These are phyloP conservation scores for Psophia crepitans DNA, from an alignment of 2,113 vertebrate genomes.

Conservation along the genomic window DNA sequence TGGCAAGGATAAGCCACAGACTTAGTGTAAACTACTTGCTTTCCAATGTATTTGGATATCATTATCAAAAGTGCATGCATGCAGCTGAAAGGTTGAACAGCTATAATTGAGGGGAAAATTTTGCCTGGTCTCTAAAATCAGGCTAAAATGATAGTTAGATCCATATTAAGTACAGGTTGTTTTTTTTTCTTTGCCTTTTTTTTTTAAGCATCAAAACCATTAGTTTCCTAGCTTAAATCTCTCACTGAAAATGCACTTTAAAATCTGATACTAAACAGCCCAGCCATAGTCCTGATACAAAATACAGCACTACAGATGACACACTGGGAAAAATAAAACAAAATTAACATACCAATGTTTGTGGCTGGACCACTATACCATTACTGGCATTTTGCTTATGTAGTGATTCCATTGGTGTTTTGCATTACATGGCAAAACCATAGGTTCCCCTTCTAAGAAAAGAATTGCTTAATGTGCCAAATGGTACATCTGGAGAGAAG, in stretches of 20 bases:
- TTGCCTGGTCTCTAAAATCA: conserved; percentile 6
- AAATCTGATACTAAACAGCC: conserved; percentile 46
- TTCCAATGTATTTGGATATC: not conserved
- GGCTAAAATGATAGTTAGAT: not conserved
- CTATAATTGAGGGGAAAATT: not conserved
- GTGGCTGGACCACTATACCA: conserved; percentile 84
- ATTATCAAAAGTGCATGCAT: not conserved
- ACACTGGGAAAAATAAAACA: conserved; percentile 81
- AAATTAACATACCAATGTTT: conserved; percentile 84
- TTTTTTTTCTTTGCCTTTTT: not conserved
- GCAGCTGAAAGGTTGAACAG: not conserved
- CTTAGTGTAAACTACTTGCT: not conserved
- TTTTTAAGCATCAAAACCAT: not conserved
- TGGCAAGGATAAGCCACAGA: not conserved
- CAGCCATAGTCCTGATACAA: conserved; percentile 37
- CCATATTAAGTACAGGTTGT: not conserved
- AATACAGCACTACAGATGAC: conserved; percentile 65
- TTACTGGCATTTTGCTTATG: conserved; percentile 89
- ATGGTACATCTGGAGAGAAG: conserved; percentile 80
- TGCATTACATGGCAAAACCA: conserved; percentile 73
- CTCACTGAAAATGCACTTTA: conserved; percentile 20
- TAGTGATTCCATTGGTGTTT: conserved; percentile 88
- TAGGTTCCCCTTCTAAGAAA: conserved; percentile 70
- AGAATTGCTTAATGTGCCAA: conserved; percentile 77
- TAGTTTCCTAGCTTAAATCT: not conserved